Conservation (phyloP, 2,888 invertebrate genomes). For the Drosophila pullipes region DNA sequence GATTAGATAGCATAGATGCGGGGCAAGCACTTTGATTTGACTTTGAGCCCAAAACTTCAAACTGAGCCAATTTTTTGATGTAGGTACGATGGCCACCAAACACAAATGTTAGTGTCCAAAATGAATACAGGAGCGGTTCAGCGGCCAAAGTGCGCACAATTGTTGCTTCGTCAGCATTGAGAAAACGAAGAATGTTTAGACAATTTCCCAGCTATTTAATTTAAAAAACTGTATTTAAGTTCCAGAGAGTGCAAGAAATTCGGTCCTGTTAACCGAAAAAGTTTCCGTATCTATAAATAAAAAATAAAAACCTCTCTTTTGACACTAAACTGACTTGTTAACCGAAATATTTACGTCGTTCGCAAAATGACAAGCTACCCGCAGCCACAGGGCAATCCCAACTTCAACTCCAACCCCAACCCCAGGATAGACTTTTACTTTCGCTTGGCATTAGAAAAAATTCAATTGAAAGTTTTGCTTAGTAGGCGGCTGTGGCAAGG, state of each 20-base stretch:
- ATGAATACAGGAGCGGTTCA: conserved; percentile 59
- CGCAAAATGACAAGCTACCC: conserved; percentile 65
- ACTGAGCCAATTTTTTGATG: conserved; percentile 56
- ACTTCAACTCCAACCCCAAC: conserved; percentile 21
- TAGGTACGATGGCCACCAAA: conserved; percentile 54
- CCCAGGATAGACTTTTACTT: conserved; percentile 65
- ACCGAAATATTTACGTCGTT: conserved; percentile 75
- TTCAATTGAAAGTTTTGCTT: conserved; percentile 83
- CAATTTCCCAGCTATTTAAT: background rate
- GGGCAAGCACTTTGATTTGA: conserved; percentile 74
- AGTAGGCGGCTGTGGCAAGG: conserved; percentile 64
- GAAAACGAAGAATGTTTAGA: background rate
- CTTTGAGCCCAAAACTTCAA: conserved; percentile 66
- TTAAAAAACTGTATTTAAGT: background rate
- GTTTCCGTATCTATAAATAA: conserved; percentile 63
- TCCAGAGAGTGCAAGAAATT: background rate
- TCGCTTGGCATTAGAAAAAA: conserved; percentile 41
- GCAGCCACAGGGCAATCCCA: conserved; percentile 43
- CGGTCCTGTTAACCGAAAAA: conserved; percentile 19
- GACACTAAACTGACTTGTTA: conserved; percentile 83
- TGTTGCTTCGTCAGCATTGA: background rate
- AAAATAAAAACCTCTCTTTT: conserved; percentile 62
- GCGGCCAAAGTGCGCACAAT: no score
- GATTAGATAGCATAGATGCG: conserved; percentile 46
- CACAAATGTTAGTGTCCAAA: conserved; percentile 24